A percentile compares a stretch with the other conserved stretches of the same genome.
Conservation (phyloP, 2,797 vertebrate species). For the Neosilurus hyrtlii region DNA sequence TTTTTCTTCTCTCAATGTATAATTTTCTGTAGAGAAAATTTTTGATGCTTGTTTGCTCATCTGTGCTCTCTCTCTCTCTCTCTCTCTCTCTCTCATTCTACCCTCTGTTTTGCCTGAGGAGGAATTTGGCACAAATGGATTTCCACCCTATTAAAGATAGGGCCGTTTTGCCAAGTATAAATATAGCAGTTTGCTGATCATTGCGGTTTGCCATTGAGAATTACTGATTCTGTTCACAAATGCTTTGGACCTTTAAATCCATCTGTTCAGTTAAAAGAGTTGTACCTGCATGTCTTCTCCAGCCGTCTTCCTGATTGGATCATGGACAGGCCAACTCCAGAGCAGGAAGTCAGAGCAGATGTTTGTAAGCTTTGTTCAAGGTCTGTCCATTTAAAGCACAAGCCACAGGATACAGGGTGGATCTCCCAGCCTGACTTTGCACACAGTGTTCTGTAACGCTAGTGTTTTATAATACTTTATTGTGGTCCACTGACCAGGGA, state of each 20-base stretch:
- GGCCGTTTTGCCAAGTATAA: conserved; percentile 19
- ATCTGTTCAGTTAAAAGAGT: conserved; percentile 11
- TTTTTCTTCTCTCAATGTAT: conserved; percentile 9
- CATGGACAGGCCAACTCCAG: conserved; percentile 52
- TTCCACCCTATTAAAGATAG: conserved; percentile 21
- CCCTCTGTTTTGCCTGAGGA: conserved; percentile 12
- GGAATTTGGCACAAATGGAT: conserved; percentile 31
- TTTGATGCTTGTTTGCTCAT: neutral
- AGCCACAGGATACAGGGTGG: conserved; percentile 50
- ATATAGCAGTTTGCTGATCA: conserved; percentile 44
- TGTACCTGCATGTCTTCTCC: conserved; percentile 36
- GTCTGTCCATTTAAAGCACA: conserved; percentile 47
- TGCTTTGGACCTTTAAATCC: conserved; percentile 27
- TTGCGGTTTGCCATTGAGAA: conserved; percentile 26
- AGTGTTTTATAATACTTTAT: conserved; percentile 46
- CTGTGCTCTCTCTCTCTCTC: neutral
- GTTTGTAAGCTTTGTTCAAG: conserved; percentile 46
- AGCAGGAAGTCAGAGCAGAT: conserved; percentile 46
- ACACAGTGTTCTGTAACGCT: conserved; percentile 40
- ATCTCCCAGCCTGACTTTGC: conserved; percentile 45
- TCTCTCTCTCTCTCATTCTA: neutral
- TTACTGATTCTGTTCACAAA: conserved; percentile 44
- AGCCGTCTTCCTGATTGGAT: conserved; percentile 50
- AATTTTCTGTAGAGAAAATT: conserved; percentile 1
- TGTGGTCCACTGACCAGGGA: conserved; percentile 46